These are phyloP conservation scores for Eupithecia pulchellata DNA, from an alignment of 2,888 invertebrate species.

Conservation along the genomic window DNA sequence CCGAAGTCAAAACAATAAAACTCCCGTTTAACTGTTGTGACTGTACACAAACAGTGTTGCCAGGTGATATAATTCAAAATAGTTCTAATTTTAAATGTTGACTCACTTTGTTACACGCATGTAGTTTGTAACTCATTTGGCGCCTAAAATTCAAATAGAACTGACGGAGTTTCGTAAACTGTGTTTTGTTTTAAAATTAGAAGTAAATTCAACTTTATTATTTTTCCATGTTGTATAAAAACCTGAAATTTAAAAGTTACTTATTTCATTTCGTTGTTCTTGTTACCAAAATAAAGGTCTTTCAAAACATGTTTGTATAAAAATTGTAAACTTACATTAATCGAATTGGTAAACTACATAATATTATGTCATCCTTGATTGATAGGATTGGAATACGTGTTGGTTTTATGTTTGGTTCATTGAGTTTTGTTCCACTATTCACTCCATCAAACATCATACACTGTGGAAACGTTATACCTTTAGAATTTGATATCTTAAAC, in stretches of 20 bases:
- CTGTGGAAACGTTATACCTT: too few species aligned
- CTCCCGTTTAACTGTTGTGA: constrained; percentile 32
- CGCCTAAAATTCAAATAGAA: constrained; percentile 72
- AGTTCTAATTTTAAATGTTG: constrained; percentile 59
- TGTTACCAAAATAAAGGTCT: neutral
- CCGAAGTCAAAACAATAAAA: constrained; percentile 32
- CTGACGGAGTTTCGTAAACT: constrained; percentile 59
- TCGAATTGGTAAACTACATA: neutral
- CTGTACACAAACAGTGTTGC: constrained; percentile 56
- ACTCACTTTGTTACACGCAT: constrained; percentile 63
- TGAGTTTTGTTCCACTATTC: constrained; percentile 2
- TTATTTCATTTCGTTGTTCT: neutral
- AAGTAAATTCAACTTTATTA: too few species aligned
- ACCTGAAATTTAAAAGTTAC: neutral
- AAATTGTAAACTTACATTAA: neutral
- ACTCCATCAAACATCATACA: neutral
- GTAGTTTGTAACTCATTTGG: constrained; percentile 58
- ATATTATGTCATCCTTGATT: neutral
- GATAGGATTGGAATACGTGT: neutral
- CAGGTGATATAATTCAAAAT: constrained; percentile 66
- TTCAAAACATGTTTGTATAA: neutral
- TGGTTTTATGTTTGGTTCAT: constrained; percentile 3
- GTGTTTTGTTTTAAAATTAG: constrained; percentile 47
- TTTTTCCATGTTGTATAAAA: too few species aligned
- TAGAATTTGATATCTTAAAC: too few species aligned